Percentiles rank a stretch among this genome's conserved stretches.
Conservation (phyloP, 1,140 invertebrate genomes). For the Colletes gigas region DNA sequence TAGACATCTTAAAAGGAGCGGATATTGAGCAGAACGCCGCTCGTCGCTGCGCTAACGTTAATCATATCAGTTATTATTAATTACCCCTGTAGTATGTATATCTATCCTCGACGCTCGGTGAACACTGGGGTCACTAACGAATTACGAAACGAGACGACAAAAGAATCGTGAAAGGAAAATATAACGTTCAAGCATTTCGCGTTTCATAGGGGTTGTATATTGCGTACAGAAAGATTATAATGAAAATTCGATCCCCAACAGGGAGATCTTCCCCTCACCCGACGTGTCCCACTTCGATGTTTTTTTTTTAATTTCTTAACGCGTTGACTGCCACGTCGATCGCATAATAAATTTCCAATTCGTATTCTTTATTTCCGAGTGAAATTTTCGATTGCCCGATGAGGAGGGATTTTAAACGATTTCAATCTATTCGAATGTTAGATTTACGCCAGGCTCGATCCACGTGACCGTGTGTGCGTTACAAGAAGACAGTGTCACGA, state of each 20-base stretch:
- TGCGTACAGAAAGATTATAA: slow-evolving; percentile 14
- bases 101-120: slow-evolving; percentile 57
- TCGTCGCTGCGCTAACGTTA: slow-evolving; percentile 66
- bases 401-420: too few species aligned
- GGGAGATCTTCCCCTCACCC: not conserved
- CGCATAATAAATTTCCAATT: too few species aligned
- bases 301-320: too few species aligned
- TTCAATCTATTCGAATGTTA: too few species aligned
- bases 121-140: slow-evolving; percentile 58
- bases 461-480: too few species aligned
- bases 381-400: too few species aligned
- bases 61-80: slow-evolving; percentile 52
- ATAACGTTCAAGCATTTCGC: slow-evolving; percentile 1
- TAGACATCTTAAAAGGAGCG: slow-evolving; percentile 63
- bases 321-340: too few species aligned
- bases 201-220: slow-evolving; percentile 5
- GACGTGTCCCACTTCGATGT: too few species aligned
- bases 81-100: slow-evolving; percentile 57
- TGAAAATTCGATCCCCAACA: not conserved
- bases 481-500: too few species aligned
- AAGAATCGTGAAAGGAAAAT: not conserved
- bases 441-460: too few species aligned
- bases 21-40: slow-evolving; percentile 66
- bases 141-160: not conserved
- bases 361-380: too few species aligned